Percentiles rank a stretch among this genome's conserved stretches.
phyloP scores from a whole-genome alignment of 2,113 vertebrate species.

The Mandrillus leucophaeus region DNA sequence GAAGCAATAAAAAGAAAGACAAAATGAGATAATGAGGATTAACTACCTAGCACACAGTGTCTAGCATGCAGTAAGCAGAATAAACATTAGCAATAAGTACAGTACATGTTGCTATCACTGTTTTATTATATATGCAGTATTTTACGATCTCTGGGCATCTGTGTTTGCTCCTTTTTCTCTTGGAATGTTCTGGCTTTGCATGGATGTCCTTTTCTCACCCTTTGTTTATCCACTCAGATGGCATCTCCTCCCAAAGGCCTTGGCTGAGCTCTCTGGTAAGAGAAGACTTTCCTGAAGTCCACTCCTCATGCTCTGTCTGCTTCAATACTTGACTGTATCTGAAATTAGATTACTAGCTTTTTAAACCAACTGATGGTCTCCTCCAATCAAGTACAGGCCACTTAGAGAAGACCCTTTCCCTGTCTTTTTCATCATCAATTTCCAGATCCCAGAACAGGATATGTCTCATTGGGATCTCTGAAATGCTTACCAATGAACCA shows the following conservation, averaged over 20 bases:
- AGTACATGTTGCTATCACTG: not conserved
- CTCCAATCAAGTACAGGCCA: fast-evolving
- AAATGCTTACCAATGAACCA: not conserved
- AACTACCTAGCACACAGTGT: not conserved
- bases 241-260: fast-evolving
- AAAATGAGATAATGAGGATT: not conserved
- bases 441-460: not conserved
- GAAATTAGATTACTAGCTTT: not conserved
- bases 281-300: not conserved
- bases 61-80: not conserved
- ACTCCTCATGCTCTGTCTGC: not conserved
- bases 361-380: not conserved
- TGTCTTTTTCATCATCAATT: not conserved
- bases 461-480: not conserved
- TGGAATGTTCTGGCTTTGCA: not conserved
- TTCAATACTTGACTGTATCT: not conserved
- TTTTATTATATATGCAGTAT: too few species aligned
- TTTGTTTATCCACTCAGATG: not conserved
- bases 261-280: not conserved
- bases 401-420: not conserved
- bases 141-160: not conserved
- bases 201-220: fast-evolving
- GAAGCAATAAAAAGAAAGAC: not conserved
- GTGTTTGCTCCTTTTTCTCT: not conserved
- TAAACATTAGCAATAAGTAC: not conserved